A percentile compares a stretch with the other conserved stretches of the same genome.
phyloP scores from a whole-genome alignment of 2,113 vertebrate genomes.

The Uria aalge region DNA sequence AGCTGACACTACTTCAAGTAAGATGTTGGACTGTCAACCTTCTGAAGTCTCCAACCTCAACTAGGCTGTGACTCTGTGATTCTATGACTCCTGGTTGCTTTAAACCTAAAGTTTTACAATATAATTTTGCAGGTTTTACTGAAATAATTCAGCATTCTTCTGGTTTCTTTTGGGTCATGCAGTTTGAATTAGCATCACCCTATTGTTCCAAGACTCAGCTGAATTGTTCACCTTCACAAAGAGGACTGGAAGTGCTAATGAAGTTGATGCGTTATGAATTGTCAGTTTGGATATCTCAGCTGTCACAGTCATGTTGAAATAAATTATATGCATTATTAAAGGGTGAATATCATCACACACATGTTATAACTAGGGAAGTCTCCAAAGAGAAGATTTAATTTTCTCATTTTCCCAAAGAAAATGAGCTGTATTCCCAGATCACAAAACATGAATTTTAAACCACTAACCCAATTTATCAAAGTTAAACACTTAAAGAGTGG shows the following conservation, averaged over 20 bases:
- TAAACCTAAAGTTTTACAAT: neutral
- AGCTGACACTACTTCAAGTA: neutral
- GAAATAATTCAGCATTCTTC: neutral
- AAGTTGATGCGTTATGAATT: neutral
- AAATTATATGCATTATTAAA: slow-evolving; percentile 55
- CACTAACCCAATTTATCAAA: slow-evolving; percentile 18
- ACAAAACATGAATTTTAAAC: slow-evolving; percentile 54
- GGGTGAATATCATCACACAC: neutral
- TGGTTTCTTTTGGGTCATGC: neutral
- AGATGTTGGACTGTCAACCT: neutral
- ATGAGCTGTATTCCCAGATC: slow-evolving; percentile 48
- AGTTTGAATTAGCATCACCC: slow-evolving; percentile 12
- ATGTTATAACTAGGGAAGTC: slow-evolving; percentile 28
- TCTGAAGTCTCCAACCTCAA: neutral
- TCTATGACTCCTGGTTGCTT: neutral
- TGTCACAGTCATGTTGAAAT: neutral
- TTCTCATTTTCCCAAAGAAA: slow-evolving; percentile 66
- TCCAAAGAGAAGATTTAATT: slow-evolving; percentile 48
- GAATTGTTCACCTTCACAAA: neutral
- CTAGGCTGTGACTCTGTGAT: neutral
- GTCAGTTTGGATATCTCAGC: slow-evolving; percentile 1
- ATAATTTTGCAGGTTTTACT: neutral
- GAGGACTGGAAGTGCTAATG: slow-evolving; percentile 20
- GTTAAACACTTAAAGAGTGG: neutral
- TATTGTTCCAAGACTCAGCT: neutral